Evolutionary conservation across 1,140 invertebrate species (phyloP).

Genomic region (Drosophila takahashii): DNA sequence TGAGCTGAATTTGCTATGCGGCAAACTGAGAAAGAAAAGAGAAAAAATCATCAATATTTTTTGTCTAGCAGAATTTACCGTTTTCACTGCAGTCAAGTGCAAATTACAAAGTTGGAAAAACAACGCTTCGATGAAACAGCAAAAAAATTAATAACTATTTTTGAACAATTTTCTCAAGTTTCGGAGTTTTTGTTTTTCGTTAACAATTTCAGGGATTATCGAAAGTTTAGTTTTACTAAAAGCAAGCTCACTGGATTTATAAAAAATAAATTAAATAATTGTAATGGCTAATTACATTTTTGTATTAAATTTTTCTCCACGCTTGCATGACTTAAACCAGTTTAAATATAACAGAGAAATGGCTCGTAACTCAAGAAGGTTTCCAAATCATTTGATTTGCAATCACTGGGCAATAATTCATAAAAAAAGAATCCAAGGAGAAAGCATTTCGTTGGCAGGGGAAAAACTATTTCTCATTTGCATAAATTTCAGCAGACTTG

Average conservation of each 20-base stretch:
- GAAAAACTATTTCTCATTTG: slow-evolving; percentile 39
- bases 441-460: slow-evolving; percentile 8
- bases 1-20: slow-evolving; percentile 73
- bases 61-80: background rate
- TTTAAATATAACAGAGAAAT: background rate
- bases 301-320: too few species aligned
- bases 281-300: too few species aligned
- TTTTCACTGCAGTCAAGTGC: slow-evolving; percentile 37
- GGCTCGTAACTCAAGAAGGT: background rate
- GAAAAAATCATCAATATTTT: slow-evolving; percentile 4
- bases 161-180: background rate
- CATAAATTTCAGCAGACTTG: slow-evolving; percentile 31
- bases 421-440: background rate
- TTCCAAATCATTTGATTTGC: slow-evolving; percentile 18
- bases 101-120: slow-evolving; percentile 39
- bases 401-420: slow-evolving; percentile 19
- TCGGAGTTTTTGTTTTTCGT: background rate
- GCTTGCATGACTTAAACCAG: too few species aligned
- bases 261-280: too few species aligned
- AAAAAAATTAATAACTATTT: slow-evolving; percentile 23
- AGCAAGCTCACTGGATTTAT: background rate
- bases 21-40: slow-evolving; percentile 32
- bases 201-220: background rate
- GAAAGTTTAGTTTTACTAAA: background rate
- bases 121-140: slow-evolving; percentile 11